Percentiles rank a stretch among this genome's conserved stretches.
These are phyloP conservation scores for Hybos culiciformis DNA, from an alignment of 2,888 invertebrate genomes.

Conservation along the genomic window DNA sequence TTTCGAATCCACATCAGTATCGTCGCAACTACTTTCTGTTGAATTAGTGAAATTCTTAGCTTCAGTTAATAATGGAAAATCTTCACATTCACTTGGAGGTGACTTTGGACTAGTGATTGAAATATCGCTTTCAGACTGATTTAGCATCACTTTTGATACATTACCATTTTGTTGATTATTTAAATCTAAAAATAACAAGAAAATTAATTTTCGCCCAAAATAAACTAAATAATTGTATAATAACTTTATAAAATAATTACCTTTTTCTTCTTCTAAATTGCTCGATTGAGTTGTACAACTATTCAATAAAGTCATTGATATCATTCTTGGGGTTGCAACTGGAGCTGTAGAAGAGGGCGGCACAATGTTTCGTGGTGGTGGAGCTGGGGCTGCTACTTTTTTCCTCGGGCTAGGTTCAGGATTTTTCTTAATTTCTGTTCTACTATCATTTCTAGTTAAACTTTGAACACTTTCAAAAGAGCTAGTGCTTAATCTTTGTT, in stretches of 20 bases:
- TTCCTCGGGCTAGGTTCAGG: slow-evolving; percentile 33
- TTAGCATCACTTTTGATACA: slow-evolving; percentile 28
- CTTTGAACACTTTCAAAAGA: slow-evolving; percentile 15
- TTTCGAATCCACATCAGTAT: background rate
- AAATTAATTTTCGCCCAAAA: too few species aligned
- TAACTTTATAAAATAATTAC: too few species aligned
- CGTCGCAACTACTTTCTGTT: background rate
- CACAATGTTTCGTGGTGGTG: slow-evolving; percentile 25
- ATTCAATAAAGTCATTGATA: background rate
- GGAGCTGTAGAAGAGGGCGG: slow-evolving; percentile 2
- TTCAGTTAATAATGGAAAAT: background rate
- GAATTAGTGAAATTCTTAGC: background rate
- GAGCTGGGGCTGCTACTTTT: slow-evolving; percentile 25
- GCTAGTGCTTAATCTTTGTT: slow-evolving; percentile 12
- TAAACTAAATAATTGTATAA: too few species aligned
- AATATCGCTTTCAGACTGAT: slow-evolving; percentile 14
- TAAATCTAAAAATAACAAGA: too few species aligned
- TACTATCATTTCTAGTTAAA: slow-evolving; percentile 4
- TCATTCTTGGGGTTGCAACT: slow-evolving; percentile 20
- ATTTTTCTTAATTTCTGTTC: too few species aligned
- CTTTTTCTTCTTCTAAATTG: background rate
- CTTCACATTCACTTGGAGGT: background rate
- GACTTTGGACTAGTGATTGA: background rate
- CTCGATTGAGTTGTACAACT: background rate
- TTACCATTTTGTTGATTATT: too few species aligned